Evolutionary conservation across 2,113 vertebrate species (phyloP), one percentile per base, ranked within the genome.

Genomic region (Psittacus erithacus): DNA sequence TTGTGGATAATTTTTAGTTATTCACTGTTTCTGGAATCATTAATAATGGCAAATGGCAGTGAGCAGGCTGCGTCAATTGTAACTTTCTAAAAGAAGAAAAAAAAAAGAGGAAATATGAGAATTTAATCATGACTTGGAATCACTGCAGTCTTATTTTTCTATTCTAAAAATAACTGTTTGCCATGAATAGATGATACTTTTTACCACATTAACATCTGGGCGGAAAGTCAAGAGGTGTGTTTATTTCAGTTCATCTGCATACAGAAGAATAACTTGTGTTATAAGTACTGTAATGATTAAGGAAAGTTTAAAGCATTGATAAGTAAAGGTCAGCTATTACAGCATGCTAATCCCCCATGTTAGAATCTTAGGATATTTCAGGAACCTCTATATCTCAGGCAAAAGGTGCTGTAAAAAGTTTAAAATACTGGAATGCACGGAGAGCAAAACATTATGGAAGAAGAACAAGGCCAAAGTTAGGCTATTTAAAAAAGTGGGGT

Each of bases 81-180:
- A 83, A 75, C 64, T 92, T 86, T 67, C 90, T 15, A 77, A 80
- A 94, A 67, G 28, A 7, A 39, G 74, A 55, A 78, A 64, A 57
- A 76, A 74, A 35, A 82, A 28, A 39, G 20, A 76, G 27, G 82
- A 94, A 90, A 92, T 92, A 77, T 12, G 11, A 74, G 44, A 80
- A 90, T 83, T 90, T 41, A 86, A 83, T 96, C 63, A 24, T 96
- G 94, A 93, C 92, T 97, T 96, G 60, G 46, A 94, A 86, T 92
- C 44, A 43, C 8, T 80, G 39, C 38, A 74, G 4, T 60, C 69
- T 93, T 84, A 79, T 78, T 93, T 95, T 35, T 47, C 55, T 93
- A 17, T 68, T 82, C 76, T 91, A 93, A 93, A 94, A 95, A 95
- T 95, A 95, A 49, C 35, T 55, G 9, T 77, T 77, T 91, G 53